Conservation (phyloP, 1,140 invertebrate species). For the Panulirus ornatus region DNA sequence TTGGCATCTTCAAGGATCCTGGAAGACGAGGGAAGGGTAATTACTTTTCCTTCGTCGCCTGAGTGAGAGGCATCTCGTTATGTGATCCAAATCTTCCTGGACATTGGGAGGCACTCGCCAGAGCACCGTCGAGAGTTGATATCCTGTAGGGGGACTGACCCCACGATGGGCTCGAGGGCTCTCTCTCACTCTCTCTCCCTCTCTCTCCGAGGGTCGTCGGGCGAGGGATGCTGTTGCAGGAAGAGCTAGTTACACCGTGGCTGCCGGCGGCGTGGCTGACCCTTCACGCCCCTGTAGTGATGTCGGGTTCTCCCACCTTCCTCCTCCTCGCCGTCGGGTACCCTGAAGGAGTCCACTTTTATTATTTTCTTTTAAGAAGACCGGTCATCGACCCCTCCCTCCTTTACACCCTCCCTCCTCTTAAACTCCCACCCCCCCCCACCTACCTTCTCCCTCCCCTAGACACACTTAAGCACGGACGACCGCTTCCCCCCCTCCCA, state of each 20-base stretch:
- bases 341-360: constrained; percentile 4
- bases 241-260: constrained; percentile 20
- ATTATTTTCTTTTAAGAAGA: neutral
- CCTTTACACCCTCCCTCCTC: neutral
- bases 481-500: neutral
- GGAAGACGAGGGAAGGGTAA: neutral
- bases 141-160: constrained; percentile 17
- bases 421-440: neutral
- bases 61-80: constrained; percentile 24
- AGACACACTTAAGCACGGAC: neutral
- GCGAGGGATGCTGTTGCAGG: neutral
- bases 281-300: neutral
- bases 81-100: neutral
- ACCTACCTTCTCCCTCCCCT: neutral
- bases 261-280: neutral
- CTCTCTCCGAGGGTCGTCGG: neutral
- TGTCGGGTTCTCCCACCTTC: neutral
- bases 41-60: neutral
- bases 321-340: neutral
- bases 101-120: neutral
- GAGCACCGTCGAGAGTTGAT: neutral
- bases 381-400: neutral
- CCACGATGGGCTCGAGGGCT: neutral
- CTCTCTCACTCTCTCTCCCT: no score
- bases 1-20: neutral